Conservation (phyloP, 2,888 invertebrate species). For the Agrilus biguttatus region DNA sequence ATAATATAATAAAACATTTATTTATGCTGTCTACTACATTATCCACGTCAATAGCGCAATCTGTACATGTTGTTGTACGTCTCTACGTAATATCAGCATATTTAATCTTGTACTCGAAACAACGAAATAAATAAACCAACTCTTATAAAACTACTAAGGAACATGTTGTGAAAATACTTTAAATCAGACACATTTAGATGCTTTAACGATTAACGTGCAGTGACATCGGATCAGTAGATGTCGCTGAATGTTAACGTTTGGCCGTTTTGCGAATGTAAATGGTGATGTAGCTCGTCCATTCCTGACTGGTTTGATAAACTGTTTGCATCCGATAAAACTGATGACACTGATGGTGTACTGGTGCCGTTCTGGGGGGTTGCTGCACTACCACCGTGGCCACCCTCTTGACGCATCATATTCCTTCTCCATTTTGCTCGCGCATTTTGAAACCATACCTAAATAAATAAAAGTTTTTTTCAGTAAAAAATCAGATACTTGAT, state of each 20-base stretch:
- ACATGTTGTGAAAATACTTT: no score
- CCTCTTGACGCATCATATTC: slow-evolving; percentile 79
- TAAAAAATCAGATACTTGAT: background rate
- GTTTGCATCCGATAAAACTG: slow-evolving; percentile 34
- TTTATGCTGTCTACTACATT: no score
- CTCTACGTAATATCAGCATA: no score
- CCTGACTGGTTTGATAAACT: slow-evolving; percentile 35
- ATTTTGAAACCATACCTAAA: slow-evolving; percentile 98
- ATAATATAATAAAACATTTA: no score
- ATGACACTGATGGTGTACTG: slow-evolving; percentile 24
- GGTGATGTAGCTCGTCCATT: slow-evolving; percentile 39
- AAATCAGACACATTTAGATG: no score
- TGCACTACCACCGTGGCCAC: slow-evolving; percentile 24
- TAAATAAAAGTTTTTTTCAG: slow-evolving; percentile 26
- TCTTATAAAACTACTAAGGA: no score
- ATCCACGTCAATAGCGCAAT: no score
- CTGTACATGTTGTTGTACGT: no score
- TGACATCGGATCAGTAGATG: slow-evolving; percentile 22
- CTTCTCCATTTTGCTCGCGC: slow-evolving; percentile 97
- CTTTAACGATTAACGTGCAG: no score
- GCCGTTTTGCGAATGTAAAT: slow-evolving; percentile 34
- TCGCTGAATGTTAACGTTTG: slow-evolving; percentile 29
- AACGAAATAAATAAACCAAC: no score
- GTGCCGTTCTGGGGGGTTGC: slow-evolving; percentile 18
- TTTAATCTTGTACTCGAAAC: no score